A percentile compares a stretch with the other conserved stretches of the same genome.
Evolutionary conservation across 2,888 invertebrate genomes (phyloP).

Genomic region (Matsumyia berberina): DNA sequence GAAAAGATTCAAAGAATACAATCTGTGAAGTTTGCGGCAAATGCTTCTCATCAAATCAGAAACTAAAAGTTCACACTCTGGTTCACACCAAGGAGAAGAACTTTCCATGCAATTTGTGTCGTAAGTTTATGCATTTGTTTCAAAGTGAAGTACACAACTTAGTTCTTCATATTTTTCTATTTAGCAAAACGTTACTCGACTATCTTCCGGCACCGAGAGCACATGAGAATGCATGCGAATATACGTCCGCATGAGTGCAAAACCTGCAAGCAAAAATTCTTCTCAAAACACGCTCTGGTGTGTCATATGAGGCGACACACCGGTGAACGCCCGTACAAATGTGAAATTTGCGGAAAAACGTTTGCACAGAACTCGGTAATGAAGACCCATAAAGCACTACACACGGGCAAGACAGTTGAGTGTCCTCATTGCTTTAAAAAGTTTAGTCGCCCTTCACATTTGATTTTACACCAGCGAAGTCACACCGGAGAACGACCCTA

Average conservation of each 20-base stretch:
- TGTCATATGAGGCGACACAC: conserved; percentile 77
- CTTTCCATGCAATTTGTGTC: conserved; percentile 47
- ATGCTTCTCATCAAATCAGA: conserved; percentile 67
- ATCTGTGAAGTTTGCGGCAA: conserved; percentile 75
- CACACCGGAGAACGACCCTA: conserved; percentile 79
- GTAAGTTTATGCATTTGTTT: conserved; percentile 22
- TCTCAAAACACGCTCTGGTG: conserved; percentile 71
- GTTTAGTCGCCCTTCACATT: conserved; percentile 78
- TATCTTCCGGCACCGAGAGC: conserved; percentile 70
- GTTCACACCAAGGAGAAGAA: conserved; percentile 71
- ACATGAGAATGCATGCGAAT: conserved; percentile 75
- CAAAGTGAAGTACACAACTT: background rate
- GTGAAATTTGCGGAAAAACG: conserved; percentile 77
- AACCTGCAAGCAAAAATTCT: conserved; percentile 75
- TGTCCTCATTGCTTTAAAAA: conserved; percentile 77
- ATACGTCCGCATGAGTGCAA: conserved; percentile 76
- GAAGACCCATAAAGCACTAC: conserved; percentile 77
- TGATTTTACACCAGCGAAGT: conserved; percentile 77
- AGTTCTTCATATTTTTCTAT: background rate
- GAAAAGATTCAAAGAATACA: conserved; percentile 6
- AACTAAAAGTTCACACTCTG: conserved; percentile 69
- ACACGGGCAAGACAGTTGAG: conserved; percentile 77
- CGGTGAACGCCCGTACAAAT: conserved; percentile 77
- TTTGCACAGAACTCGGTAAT: conserved; percentile 78
- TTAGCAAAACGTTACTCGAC: conserved; percentile 71